A percentile compares a stretch with the other conserved stretches of the same genome.
phyloP scores from a whole-genome alignment of 2,888 invertebrate genomes.

The Lasioglossum calceatum region DNA sequence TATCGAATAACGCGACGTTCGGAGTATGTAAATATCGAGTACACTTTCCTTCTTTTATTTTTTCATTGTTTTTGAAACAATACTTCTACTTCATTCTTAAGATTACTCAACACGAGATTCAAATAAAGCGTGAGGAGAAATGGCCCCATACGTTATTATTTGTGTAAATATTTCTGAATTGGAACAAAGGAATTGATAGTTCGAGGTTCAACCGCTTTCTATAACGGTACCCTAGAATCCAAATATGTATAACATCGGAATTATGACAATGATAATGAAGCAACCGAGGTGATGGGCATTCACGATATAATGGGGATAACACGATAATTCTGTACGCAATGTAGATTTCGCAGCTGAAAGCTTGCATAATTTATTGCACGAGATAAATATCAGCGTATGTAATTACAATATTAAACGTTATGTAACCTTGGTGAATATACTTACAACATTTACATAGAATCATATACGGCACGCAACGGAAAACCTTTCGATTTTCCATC shows the following conservation, averaged over 20 bases:
- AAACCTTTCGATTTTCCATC: neutral
- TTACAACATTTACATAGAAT: conserved; percentile 56
- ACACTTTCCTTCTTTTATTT: no score
- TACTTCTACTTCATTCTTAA: no score
- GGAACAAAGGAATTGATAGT: neutral
- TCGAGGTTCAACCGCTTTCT: neutral
- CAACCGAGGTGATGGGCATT: neutral
- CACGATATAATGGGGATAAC: neutral
- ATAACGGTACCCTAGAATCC: neutral
- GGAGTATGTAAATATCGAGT: no score
- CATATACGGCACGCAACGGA: conserved; percentile 8
- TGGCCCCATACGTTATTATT: neutral
- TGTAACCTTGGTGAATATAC: conserved; percentile 49
- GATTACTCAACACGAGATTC: no score
- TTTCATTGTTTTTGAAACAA: no score
- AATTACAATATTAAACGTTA: conserved; percentile 55
- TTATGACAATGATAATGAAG: no score
- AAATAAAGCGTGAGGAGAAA: no score
- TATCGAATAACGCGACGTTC: neutral
- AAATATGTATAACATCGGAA: neutral
- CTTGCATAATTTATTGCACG: conserved; percentile 80
- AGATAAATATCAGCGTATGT: conserved; percentile 77
- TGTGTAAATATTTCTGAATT: neutral
- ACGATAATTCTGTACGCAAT: neutral
- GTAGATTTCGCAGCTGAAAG: conserved; percentile 44